Evolutionary conservation across 2,888 invertebrate species (phyloP).

Genomic region (Drosophila nr. fundita): DNA sequence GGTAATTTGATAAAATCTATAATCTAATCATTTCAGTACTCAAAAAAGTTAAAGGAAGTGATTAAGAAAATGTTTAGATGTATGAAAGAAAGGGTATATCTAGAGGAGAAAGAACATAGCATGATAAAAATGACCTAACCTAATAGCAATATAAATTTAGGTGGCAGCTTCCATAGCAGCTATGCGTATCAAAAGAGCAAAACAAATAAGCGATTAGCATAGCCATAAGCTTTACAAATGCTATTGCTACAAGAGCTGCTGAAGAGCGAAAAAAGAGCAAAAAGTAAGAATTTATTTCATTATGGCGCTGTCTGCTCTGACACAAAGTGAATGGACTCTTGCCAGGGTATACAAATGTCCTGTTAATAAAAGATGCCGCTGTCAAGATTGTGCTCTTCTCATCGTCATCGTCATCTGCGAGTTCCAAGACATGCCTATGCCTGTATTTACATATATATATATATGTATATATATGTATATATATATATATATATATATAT

Average conservation of each 20-base stretch:
- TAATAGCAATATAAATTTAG: neutral
- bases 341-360: conserved; percentile 3
- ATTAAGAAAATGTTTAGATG: no score
- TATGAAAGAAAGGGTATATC: neutral
- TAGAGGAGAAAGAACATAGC: rapidly evolving
- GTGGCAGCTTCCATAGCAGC: neutral
- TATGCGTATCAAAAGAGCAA: neutral
- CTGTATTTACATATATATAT: conserved; percentile 11
- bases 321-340: neutral
- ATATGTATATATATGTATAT: conserved; percentile 28
- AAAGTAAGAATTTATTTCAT: neutral
- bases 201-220: neutral
- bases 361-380: conserved; percentile 28
- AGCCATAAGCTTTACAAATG: neutral
- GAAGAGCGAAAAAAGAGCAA: neutral
- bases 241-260: neutral
- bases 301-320: neutral
- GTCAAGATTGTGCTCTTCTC: conserved; percentile 37
- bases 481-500: conserved; percentile 29
- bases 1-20: neutral
- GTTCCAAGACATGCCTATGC: conserved; percentile 30
- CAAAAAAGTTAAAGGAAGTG: no score
- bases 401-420: conserved; percentile 18
- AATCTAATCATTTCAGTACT: no score
- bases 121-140: neutral